These are phyloP conservation scores for Saccostrea echinata DNA, from an alignment of 1,140 invertebrate genomes.

Conservation along the genomic window DNA sequence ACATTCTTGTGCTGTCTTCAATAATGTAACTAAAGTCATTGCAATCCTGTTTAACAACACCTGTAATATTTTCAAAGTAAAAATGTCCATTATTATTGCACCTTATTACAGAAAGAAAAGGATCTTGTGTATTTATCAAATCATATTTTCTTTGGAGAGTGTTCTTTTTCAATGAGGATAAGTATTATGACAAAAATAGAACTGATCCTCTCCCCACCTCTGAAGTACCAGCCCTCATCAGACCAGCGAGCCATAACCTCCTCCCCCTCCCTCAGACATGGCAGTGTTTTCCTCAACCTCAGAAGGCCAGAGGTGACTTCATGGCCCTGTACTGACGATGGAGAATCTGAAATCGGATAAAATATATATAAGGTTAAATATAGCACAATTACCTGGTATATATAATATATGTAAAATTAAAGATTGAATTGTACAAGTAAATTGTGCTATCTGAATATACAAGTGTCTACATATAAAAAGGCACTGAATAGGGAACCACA, in stretches of 20 bases:
- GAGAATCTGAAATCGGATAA: not conserved
- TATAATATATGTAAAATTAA: too few species aligned
- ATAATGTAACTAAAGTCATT: slow-evolving; percentile 70
- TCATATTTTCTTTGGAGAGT: not conserved
- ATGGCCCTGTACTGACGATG: not conserved
- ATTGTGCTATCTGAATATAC: too few species aligned
- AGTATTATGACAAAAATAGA: not conserved
- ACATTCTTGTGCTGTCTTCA: slow-evolving; percentile 66
- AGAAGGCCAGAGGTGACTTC: slow-evolving; percentile 43
- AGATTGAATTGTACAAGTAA: too few species aligned
- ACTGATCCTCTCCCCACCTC: slow-evolving; percentile 62
- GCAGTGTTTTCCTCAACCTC: slow-evolving; percentile 56
- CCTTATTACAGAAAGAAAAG: not conserved
- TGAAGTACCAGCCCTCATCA: slow-evolving; percentile 78
- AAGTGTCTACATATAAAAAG: too few species aligned
- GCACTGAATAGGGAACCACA: too few species aligned
- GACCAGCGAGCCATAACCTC: slow-evolving; percentile 75
- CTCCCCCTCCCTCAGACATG: slow-evolving; percentile 64
- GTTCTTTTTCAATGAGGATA: not conserved
- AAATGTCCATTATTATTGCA: not conserved
- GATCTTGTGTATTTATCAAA: not conserved
- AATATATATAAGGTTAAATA: too few species aligned
- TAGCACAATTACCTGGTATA: too few species aligned
- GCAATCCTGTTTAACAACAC: slow-evolving; percentile 64
- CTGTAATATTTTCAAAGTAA: slow-evolving; percentile 49